phyloP scores from a whole-genome alignment of 2,113 vertebrate genomes.

The Dicaeum eximium region DNA sequence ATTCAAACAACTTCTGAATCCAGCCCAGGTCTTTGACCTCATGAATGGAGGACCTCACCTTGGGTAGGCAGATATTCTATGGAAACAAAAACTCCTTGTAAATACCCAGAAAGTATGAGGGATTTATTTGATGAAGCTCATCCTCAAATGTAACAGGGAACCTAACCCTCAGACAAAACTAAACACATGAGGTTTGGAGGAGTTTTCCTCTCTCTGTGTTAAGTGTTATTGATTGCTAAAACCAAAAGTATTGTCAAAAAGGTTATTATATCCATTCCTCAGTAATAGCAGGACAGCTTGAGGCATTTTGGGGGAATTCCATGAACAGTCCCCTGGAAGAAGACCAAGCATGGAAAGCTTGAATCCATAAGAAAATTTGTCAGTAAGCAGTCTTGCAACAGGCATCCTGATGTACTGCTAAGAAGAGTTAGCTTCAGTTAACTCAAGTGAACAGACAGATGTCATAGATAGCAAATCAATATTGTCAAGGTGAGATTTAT shows the following conservation, averaged over 20 bases:
- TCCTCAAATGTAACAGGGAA: neutral
- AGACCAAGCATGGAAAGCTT: neutral
- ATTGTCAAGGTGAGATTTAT: neutral
- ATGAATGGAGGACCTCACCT: constrained; percentile 98
- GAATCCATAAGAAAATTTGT: neutral
- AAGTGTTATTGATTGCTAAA: neutral
- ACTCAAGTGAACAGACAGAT: neutral
- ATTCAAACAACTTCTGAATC: constrained; percentile 96
- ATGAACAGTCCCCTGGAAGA: neutral
- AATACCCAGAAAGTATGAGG: neutral
- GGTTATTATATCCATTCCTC: neutral
- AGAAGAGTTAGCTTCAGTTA: neutral
- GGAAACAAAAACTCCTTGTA: neutral
- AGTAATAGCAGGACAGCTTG: neutral
- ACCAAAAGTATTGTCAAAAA: neutral
- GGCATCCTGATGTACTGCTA: neutral
- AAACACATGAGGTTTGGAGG: neutral
- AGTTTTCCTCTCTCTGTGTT: neutral
- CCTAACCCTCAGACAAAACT: neutral
- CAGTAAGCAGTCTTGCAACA: neutral
- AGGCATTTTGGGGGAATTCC: neutral
- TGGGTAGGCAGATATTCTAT: constrained; percentile 75
- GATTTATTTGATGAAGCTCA: neutral
- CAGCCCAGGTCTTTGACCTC: constrained; percentile 96
- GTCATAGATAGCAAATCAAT: neutral